Evolutionary conservation across 1,140 invertebrate genomes (phyloP), one percentile per base, ranked within the genome.

Genomic region (Zaprionus ornatus): DNA sequence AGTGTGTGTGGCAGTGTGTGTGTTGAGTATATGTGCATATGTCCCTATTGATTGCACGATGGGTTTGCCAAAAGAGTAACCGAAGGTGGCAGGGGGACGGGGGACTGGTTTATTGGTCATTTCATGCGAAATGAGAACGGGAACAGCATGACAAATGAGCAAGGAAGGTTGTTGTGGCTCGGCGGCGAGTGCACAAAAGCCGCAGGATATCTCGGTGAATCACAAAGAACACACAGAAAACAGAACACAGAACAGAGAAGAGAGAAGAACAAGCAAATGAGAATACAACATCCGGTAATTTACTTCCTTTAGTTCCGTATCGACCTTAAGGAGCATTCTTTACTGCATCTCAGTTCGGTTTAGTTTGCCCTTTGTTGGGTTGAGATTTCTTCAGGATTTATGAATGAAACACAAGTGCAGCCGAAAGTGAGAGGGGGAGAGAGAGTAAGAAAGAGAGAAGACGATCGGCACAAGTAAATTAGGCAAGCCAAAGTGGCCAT

Each of bases 251-350:
- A 12, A 17, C 0, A n/a, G 9, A 21, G 9, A 12, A 17, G 45
- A 50, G 45, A 12, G 29, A 7, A 57, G 37, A 80, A 88, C 79
- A 80, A 82, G 80, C 70, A 80, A 90, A 91, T 91, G 82, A 91
- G 90, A 90, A 91, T 82, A 91, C 85, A 90, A 91, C 90, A 91
- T 91, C 90, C 90, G 90, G 90, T 91, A 91, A 91, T 91, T 91
- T 91, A 87, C 90, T 91, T 91, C 90, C 90, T 90, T 91, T 91
- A 88, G 79, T 91, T 84, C 87, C 88, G 84, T 79, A 85, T 70
- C 78, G 72, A 80, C 83, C 83, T 87, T 83, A 74, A 84, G 64
- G 63, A 60, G 66, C 32, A 42, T 74, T 66, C 61, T 35, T 37
- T 63, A n/a, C 15, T 45, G 40, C n/a, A 17, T 4, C 40, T 45